Percentiles rank a stretch among this genome's conserved stretches.
Conservation (phyloP, 2,888 invertebrate species). For the Adelognathus sp. region DNA sequence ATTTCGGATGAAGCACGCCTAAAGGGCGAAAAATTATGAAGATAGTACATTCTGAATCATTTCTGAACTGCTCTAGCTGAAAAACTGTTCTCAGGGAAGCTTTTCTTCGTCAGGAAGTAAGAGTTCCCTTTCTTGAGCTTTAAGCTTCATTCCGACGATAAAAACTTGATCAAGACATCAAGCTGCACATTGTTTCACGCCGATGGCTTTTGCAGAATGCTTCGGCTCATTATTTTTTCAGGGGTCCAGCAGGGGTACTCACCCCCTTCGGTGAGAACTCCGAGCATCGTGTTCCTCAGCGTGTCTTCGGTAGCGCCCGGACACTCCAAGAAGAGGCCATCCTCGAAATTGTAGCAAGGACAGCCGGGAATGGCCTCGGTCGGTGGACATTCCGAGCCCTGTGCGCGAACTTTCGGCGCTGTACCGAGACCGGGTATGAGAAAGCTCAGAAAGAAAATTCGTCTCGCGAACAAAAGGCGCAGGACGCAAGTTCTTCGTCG, state of each 20-base stretch:
- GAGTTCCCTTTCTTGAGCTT: background rate
- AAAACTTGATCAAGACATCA: background rate
- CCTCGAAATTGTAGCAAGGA: slow-evolving; percentile 95
- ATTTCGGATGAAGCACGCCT: no score
- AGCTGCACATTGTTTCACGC: background rate
- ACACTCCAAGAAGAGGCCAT: slow-evolving; percentile 94
- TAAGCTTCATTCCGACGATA: background rate
- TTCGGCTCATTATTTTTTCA: background rate
- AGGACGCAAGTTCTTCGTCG: slow-evolving; percentile 54
- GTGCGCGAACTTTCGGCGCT: slow-evolving; percentile 62
- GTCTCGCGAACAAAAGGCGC: slow-evolving; percentile 60
- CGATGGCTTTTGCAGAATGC: background rate
- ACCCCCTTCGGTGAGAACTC: slow-evolving; percentile 82
- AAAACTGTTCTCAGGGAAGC: no score
- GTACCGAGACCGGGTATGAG: slow-evolving; percentile 46
- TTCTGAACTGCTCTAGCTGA: no score
- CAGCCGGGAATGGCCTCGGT: slow-evolving; percentile 85
- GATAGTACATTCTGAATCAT: no score
- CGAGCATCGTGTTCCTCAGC: slow-evolving; percentile 88
- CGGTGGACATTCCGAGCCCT: slow-evolving; percentile 76
- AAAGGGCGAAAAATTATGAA: no score
- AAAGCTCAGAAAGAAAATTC: slow-evolving; percentile 63
- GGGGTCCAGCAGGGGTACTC: slow-evolving; percentile 41
- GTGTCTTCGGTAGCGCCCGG: slow-evolving; percentile 90
- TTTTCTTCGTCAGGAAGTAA: no score